Evolutionary conservation across 2,113 vertebrate species (phyloP).

Genomic region (Alosa alosa): DNA sequence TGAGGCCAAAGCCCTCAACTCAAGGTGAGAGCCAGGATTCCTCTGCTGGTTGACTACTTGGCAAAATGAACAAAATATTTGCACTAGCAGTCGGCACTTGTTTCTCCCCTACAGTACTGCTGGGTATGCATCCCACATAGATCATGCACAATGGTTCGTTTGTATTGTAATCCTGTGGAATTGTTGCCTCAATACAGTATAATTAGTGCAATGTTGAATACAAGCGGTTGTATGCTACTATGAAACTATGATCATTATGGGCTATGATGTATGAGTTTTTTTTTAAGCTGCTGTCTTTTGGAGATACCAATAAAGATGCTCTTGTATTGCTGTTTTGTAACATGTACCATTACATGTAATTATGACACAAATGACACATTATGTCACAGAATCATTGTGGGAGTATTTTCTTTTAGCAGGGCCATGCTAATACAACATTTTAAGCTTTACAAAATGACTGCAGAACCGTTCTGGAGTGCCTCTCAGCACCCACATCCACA

Average conservation of each 20-base stretch:
- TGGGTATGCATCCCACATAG: neutral
- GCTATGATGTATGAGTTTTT: neutral
- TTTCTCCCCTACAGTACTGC: neutral
- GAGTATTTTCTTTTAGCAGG: neutral
- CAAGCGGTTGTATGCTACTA: neutral
- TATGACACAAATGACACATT: neutral
- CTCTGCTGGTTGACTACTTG: constrained; percentile 43
- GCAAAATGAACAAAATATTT: neutral
- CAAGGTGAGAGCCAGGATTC: constrained; percentile 57
- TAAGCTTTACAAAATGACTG: neutral
- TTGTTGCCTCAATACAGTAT: neutral
- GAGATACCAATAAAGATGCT: neutral
- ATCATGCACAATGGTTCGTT: neutral
- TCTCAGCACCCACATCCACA: neutral
- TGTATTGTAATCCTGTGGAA: neutral
- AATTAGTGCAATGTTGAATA: neutral
- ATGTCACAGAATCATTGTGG: neutral
- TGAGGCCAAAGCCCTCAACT: constrained; percentile 61
- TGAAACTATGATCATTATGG: neutral
- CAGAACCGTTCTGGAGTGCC: neutral
- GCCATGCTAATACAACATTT: neutral
- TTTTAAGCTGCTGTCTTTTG: neutral
- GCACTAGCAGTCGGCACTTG: neutral
- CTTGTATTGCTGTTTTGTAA: neutral
- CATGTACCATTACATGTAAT: neutral